Base-by-base conservation (phyloP, 2,113 vertebrate genomes). In the Ceuthmochares aereus region DNA sequence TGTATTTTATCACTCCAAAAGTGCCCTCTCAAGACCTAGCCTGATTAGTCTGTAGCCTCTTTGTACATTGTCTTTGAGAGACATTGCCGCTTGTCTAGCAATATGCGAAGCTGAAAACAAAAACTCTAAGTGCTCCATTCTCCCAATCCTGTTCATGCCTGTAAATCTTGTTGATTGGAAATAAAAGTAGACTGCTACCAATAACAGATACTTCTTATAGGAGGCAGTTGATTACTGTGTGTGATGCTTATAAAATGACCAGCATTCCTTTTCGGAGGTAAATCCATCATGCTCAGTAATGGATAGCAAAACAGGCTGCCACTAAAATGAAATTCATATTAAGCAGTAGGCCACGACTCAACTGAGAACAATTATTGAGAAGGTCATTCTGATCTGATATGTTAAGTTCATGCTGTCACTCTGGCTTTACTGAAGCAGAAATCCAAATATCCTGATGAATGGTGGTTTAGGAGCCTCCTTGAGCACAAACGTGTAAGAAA, bases 261-360 rank as follows among this genome's bases (percentile, higher is more conserved):
- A 51, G 14, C 23, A 62, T 32, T 93, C 36, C 18, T 83, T 95
- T 89, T 8, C 69, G 55, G 42, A 93, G 59, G 36, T n/a, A 80
- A 69, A 16, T 76, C 55, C 19, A 36, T 84, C 63, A 37, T n/a
- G 34, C 23, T 37, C 36, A 51, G 22, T 69, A 66, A 73, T 55
- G 59, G 75, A 80, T 42, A 80, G n/a, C 67, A 87, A 87, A 96
- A 29, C 51, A 83, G 67, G 62, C 60, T 81, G 76, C 43, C 54
- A 47, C 62, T 75, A 54, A 87, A 89, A 93, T 72, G 62, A 82
- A 89, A 87, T 79, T 82, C 62, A 73, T 40, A 37, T 91, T 87
- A 72, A 21, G 58, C 77, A 84, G 56, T 30, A 83, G 70, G 67
- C 52, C 54, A 73, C 4, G 0, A 20, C 82, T 19, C 69, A 62